These are phyloP conservation scores for Brachypteracias leptosomus DNA, from an alignment of 2,113 vertebrate genomes.

Conservation along the genomic window DNA sequence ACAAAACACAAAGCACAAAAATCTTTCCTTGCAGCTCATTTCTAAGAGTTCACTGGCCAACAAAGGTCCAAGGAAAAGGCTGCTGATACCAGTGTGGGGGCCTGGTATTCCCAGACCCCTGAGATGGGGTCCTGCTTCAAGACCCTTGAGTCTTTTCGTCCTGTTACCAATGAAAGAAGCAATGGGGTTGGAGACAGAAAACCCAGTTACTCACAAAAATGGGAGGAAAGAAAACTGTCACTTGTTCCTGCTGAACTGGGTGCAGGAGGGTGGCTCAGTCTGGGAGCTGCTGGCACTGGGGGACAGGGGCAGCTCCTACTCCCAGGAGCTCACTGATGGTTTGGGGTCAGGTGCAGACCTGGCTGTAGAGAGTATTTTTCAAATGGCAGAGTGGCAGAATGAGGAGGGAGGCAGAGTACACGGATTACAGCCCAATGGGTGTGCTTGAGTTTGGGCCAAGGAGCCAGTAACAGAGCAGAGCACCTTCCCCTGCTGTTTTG, in stretches of 20 bases:
- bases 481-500: not conserved
- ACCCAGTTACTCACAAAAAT: not conserved
- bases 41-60: not conserved
- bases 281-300: not conserved
- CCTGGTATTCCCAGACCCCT: not conserved
- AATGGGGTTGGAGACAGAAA: not conserved
- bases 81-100: not conserved
- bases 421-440: accelerated
- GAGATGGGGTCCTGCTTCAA: not conserved
- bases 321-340: not conserved
- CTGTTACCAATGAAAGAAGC: not conserved
- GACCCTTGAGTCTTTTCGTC: not conserved
- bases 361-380: not conserved
- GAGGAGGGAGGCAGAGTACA: not conserved
- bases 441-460: not conserved
- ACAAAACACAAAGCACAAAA: not conserved
- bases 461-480: not conserved
- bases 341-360: not conserved
- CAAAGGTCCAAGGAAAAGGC: not conserved
- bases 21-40: not conserved
- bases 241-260: not conserved
- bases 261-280: not conserved
- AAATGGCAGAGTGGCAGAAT: not conserved
- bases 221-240: not conserved
- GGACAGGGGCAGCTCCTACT: not conserved